Evolutionary conservation across 2,888 invertebrate species (phyloP), one percentile per base, ranked within the genome.

Genomic region (Drosophila lutescens): DNA sequence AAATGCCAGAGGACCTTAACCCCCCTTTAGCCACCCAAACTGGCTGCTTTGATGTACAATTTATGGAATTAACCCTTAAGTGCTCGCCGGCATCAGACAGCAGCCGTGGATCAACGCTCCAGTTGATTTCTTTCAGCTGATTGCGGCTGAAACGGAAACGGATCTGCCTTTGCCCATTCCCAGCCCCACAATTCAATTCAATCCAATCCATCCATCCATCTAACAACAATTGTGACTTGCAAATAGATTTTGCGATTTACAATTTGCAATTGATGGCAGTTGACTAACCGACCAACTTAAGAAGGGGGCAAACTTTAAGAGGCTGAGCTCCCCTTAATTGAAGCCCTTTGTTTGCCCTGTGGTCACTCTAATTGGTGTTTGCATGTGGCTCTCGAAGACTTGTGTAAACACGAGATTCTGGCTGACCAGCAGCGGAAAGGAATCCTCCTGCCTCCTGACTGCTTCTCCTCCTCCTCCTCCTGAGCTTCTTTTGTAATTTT

Each of bases 41-140:
- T 10, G 20, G 46, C 50, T 72, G 77, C 84, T 89, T 89, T 88
- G 88, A 88, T 89, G 83, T 84, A 79, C 80, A 85, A 89, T 88
- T 89, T 88, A 88, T 89, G 85, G 78, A 88, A 88, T 88, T 88
- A 88, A 88, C 88, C 89, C 88, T 79, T 87, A 86, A 88, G 88
- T 86, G 88, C 72, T 86, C 30, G 58, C 55, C 54, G 72, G 32
- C 49, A 73, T 63, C 63, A 68, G 80, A 68, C 76, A 82, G 67
- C 59, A 55, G 62, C 85, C 75, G 57, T 81, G 83, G 62, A 63
- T 63, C 62, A 76, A 68, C 71, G 68, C 72, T 85, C 63, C 85
- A 87, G 72, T 89, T 84, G 88, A 84, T 84, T 84, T 84, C 89
- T 84, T 89, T 84, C 86, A 71, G 77, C 88, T 89, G 84, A 84